These are phyloP conservation scores for Phrixothrix hirtus DNA, from an alignment of 2,888 invertebrate species.

Conservation along the genomic window DNA sequence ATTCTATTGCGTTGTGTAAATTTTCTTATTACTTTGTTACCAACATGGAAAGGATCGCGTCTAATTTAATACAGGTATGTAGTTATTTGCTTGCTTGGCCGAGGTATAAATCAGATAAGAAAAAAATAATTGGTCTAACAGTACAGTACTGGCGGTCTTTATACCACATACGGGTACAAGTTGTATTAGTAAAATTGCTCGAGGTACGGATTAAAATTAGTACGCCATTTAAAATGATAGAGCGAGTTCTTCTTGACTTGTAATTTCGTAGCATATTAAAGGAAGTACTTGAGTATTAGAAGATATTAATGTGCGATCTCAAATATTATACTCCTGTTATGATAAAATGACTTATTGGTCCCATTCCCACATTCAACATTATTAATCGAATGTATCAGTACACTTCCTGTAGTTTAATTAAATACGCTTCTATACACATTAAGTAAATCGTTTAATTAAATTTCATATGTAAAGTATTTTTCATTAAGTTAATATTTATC, in stretches of 20 bases:
- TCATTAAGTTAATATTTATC: neutral
- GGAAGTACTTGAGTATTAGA: conserved; percentile 28
- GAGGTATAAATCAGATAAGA: conserved; percentile 36
- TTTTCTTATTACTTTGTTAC: conserved; percentile 9
- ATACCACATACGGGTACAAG: conserved; percentile 30
- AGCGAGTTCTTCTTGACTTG: conserved; percentile 32
- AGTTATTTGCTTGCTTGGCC: conserved; percentile 27
- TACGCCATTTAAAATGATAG: conserved; percentile 30
- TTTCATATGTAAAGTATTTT: neutral
- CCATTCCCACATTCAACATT: conserved; percentile 13
- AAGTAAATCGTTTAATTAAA: neutral
- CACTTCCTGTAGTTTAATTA: conserved; percentile 13
- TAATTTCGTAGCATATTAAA: conserved; percentile 34
- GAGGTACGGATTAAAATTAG: conserved; percentile 36
- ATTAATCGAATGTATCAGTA: conserved; percentile 15
- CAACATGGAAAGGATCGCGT: conserved; percentile 4
- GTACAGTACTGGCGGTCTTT: conserved; percentile 31
- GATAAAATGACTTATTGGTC: conserved; percentile 18
- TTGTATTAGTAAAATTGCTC: conserved; percentile 31
- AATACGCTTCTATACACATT: conserved; percentile 1
- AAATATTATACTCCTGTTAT: too few species aligned
- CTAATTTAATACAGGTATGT: conserved; percentile 18
- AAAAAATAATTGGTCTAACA: conserved; percentile 37
- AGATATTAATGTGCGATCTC: conserved; percentile 27
- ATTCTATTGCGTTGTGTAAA: conserved; percentile 4